These are phyloP conservation scores for Berghia stephanieae DNA, from an alignment of 1,140 invertebrate genomes.

Conservation along the genomic window DNA sequence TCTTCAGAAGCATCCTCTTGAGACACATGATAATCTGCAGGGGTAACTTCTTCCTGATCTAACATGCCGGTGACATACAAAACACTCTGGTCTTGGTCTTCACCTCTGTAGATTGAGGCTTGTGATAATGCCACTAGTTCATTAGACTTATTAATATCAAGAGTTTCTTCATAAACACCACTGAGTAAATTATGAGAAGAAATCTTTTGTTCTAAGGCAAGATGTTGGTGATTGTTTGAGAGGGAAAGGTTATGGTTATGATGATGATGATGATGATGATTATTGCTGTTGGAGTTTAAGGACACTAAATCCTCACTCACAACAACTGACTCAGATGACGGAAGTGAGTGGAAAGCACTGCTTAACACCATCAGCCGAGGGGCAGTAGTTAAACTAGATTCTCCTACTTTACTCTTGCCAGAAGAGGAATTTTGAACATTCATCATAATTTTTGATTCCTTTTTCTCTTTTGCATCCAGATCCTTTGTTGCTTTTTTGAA, in stretches of 20 bases:
- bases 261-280: too few relatives aligned
- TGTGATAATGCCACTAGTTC: slow-evolving; percentile 25
- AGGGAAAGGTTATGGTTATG: slow-evolving; percentile 6
- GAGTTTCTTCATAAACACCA: slow-evolving; percentile 14
- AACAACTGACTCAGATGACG: too few relatives aligned
- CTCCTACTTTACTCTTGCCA: not conserved
- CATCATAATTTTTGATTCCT: not conserved
- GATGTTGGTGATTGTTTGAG: not conserved
- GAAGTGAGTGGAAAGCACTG: too few relatives aligned
- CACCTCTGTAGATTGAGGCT: not conserved
- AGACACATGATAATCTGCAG: slow-evolving; percentile 9
- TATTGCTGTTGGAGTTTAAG: too few relatives aligned
- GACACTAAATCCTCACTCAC: too few relatives aligned
- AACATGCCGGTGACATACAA: slow-evolving; percentile 22
- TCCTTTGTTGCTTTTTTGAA: not conserved
- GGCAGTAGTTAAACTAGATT: not conserved
- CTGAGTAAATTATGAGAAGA: not conserved
- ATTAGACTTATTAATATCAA: slow-evolving; percentile 9
- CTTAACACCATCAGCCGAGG: not conserved
- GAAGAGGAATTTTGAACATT: not conserved
- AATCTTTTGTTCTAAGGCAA: not conserved
- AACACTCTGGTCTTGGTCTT: slow-evolving; percentile 1
- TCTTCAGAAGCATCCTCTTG: too few relatives aligned
- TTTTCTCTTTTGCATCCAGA: not conserved
- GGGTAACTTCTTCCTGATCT: slow-evolving; percentile 29